Conservation (phyloP, 1,140 invertebrate species). For the Aphelinus certus region DNA sequence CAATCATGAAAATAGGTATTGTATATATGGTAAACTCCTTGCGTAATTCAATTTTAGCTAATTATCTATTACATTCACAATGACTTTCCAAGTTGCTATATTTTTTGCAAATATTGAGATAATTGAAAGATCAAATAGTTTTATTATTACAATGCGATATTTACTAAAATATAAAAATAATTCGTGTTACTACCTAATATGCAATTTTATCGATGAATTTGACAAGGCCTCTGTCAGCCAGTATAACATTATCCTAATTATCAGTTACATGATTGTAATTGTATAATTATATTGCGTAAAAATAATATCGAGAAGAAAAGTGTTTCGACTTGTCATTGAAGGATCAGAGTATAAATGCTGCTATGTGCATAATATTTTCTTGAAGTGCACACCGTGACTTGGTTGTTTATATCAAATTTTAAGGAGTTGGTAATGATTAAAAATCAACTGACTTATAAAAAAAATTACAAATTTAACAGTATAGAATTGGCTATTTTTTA, state of each 20-base stretch:
- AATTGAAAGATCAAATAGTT: neutral
- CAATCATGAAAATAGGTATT: too few relatives aligned
- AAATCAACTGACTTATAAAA: conserved; percentile 4
- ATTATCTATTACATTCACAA: too few relatives aligned
- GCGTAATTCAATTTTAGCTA: too few relatives aligned
- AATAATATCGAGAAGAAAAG: conserved; percentile 1
- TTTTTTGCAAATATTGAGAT: neutral
- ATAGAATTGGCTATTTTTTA: neutral
- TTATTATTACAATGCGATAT: conserved; percentile 9
- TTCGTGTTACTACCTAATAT: conserved; percentile 31
- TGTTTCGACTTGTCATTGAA: neutral
- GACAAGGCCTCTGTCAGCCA: conserved; percentile 9
- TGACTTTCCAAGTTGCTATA: too few relatives aligned
- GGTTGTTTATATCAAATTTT: too few relatives aligned
- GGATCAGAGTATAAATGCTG: conserved; percentile 6
- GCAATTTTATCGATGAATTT: conserved; percentile 20
- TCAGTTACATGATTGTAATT: neutral
- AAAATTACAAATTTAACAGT: conserved; percentile 20
- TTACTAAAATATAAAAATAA: conserved; percentile 33
- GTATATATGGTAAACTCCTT: too few relatives aligned
- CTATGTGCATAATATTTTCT: neutral
- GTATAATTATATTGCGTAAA: conserved; percentile 6
- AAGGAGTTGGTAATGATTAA: neutral
- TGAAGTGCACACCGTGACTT: neutral
- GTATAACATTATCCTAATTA: conserved; percentile 3